phyloP scores from a whole-genome alignment of 2,888 invertebrate species.

The Poecilobothrus nobilitatus region DNA sequence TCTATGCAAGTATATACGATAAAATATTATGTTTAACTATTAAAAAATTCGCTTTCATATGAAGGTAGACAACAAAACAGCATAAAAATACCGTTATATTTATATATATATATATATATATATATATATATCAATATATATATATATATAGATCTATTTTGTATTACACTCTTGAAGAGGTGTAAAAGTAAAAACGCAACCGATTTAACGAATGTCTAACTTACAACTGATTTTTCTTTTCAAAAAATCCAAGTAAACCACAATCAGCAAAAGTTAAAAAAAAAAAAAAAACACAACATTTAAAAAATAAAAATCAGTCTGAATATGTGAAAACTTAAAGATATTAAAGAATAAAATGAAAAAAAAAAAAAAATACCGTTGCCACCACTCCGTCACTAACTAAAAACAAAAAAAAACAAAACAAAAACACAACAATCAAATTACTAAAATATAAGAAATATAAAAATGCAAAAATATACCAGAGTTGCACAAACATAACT shows the following conservation, averaged over 20 bases:
- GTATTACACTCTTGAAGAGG: not conserved
- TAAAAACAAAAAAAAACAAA: not conserved
- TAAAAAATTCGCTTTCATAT: not conserved
- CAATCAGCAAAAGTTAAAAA: no score
- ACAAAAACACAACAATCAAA: not conserved
- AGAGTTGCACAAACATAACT: not conserved
- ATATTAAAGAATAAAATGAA: no score
- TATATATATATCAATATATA: no score
- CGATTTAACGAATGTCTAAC: constrained; percentile 20
- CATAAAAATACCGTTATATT: not conserved
- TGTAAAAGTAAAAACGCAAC: constrained; percentile 19
- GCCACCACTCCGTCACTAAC: not conserved
- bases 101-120: no score
- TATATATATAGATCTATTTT: no score
- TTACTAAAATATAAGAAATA: not conserved
- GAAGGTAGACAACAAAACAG: not conserved
- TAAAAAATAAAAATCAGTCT: no score
- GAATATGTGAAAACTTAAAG: no score
- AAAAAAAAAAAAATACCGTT: not conserved
- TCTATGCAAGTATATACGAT: no score
- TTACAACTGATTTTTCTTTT: constrained; percentile 19
- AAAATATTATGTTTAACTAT: no score
- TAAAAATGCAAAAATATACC: not conserved
- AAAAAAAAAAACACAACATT: no score
- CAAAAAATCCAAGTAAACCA: not conserved